Evolutionary conservation across 92 coral and sea anemone species (phyloP), one percentile per base, ranked within the genome.

Genomic region (Umimayanthus kanabou): DNA sequence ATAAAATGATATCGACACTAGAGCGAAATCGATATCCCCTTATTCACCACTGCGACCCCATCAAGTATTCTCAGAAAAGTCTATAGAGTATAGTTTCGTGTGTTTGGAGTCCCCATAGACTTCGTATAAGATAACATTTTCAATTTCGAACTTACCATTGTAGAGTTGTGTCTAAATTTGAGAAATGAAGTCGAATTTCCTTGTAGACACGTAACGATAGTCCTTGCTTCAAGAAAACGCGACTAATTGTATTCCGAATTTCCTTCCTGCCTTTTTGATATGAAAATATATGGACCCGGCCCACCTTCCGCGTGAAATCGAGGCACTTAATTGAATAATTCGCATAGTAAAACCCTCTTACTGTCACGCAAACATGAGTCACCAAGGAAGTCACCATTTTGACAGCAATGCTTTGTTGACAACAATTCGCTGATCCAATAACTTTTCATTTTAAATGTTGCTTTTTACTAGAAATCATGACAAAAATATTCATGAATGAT

Each of bases 161-260:
- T 61, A 6, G n/a, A 61, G 10, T 23, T 40, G 8, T 13, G 73
- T 23, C 77, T 33, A 18, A 80, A 23, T 5, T n/a, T 39, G 23
- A 61, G 37, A 64, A 81, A 9, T 40, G 2, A 39, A 65, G 57
- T 15, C 73, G 85, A 80, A 81, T 65, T 81, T 81, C 57, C 53
- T 81, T 67, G 40, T 80, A 40, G 85, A 81, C 85, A 81, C 50
- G 76, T 65, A 81, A 81, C 85, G 85, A 81, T n/a, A 65, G 85
- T 67, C 85, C 85, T 81, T 81, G 85, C 65, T 81, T 81, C 55
- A 40, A 81, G 85, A 81, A 81, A 78, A 66, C 76, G 33, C 75
- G 73, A 65, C 85, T 81, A 67, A 23, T 39, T 65, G 18, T 65
- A 65, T 39, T 81, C 40, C 40, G 2, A 40, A 23, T 40, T 81